These are phyloP conservation scores for Thecophora atra DNA, from an alignment of 2,888 invertebrate species.

Conservation along the genomic window DNA sequence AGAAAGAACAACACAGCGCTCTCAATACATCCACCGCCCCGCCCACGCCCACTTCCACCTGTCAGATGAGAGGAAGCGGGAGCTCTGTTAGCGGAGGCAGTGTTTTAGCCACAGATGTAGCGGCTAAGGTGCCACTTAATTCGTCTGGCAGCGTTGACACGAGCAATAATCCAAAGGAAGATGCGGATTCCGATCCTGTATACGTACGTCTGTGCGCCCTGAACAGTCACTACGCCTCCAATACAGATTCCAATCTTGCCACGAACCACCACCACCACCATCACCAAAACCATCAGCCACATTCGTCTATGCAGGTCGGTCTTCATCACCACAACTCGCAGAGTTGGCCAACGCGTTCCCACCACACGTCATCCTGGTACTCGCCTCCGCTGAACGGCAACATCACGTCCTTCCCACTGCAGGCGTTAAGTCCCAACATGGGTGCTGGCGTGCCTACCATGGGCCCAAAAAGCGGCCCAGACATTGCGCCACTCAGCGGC, in stretches of 20 bases:
- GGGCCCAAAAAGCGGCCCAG: neutral
- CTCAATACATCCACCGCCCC: conserved; percentile 3
- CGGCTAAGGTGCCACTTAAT: conserved; percentile 58
- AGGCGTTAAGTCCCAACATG: conserved; percentile 45
- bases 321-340: conserved; percentile 47
- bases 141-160: conserved; percentile 57
- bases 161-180: conserved; percentile 30
- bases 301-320: conserved; percentile 21
- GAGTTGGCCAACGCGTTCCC: conserved; percentile 57
- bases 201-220: conserved; percentile 62
- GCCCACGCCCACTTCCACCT: neutral
- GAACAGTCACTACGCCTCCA: conserved; percentile 49
- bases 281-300: conserved; percentile 39
- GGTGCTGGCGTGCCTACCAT: conserved; percentile 37
- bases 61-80: conserved; percentile 4
- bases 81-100: conserved; percentile 37
- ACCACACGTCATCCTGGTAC: conserved; percentile 62
- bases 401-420: conserved; percentile 45
- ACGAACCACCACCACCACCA: conserved; percentile 44
- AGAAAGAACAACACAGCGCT: conserved; percentile 74
- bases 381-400: conserved; percentile 56
- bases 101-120: conserved; percentile 33
- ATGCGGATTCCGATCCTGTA: conserved; percentile 47
- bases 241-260: conserved; percentile 45
- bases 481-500: conserved; percentile 42